Evolutionary conservation across 2,888 invertebrate species (phyloP), one percentile per base, ranked within the genome.

Genomic region (Plebejus melissa): DNA sequence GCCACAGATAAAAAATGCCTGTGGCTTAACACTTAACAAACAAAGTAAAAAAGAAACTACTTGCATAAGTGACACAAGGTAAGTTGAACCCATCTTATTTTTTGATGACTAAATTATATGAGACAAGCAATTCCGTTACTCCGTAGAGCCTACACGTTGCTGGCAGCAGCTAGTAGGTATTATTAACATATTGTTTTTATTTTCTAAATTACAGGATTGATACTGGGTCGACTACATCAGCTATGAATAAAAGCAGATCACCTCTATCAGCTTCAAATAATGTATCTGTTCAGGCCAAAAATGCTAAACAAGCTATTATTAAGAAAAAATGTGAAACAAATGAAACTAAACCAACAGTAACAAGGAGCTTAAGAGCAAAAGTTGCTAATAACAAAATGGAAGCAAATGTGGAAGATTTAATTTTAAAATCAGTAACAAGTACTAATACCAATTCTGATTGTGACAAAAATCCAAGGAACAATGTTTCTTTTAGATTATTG

Each of bases 401-500:
- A 36, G 65, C 32, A 36, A 36, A 65, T 36, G 36, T 65, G 5
- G 32, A 65, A 4, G 36, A 65, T 13, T 36, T 65, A 36, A 32
- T 65, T 36, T 36, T 65, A 65, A 65, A 65, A 36, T 74, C 75
- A 36, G 69, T 74, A 38, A 74, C 46, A 38, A 58, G 60, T 41
- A 58, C 57, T 16, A 77, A 57, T 46, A 78, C 36, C 36, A 77
- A 76, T 71, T 69, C 65, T 7, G 78, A 74, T 38, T 77, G 76
- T 71, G 38, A 57, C 38, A 57, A 38, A 81, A 65, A 36, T 81
- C 32, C 58, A 80, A 9, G 79, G 1, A 85, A 84, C 41, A 86
- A 83, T 77, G 79, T 80, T 4, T 90, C 90, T 65, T 84, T 87
- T 69, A 85, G 82, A 82, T 79, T 90, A 22, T 82, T 90, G 74